Base-by-base conservation (phyloP, 1,140 invertebrate genomes). In the Musca vetustissima region DNA sequence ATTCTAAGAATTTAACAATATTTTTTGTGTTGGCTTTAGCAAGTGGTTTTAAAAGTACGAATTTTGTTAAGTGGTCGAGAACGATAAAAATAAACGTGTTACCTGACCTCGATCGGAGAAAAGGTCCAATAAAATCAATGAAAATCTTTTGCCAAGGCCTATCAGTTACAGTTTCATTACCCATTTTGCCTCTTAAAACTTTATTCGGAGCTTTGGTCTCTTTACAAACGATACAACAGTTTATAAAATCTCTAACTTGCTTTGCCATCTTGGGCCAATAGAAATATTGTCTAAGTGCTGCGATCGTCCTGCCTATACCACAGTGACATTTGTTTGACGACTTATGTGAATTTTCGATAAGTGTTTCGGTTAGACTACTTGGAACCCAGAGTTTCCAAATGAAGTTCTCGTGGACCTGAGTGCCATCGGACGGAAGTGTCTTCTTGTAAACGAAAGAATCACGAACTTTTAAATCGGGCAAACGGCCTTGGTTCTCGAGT, bases 81-180 rank as follows among this genome's bases (percentile, higher is more conserved):
- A 52, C 49, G 1, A 52, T 52, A 19, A 52, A 19, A 2, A 52
- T 52, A 52, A 21, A 52, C 2, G 17, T 19, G 21, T 52, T 52
- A 19, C 49, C 49, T 19, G n/a, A 2, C 21, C 21, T n/a, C 1
- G 13, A 19, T 52, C 49, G n/a, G 1, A n/a, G 49, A 11, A 19
- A 52, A 9, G 49, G 49, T 1, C 49, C 9, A 1, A 71, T 19
- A 64, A 52, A 52, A 36, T 72, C 69, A 9, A 72, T 49, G 25
- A 48, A 71, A 4, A 73, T n/a, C 15, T 59, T 53, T 52, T 73
- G 73, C 22, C 71, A 70, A n/a, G 66, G 61, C 9, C 73, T 22
- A 7, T 66, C 6, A 0, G 68, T 55, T 32, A 49, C 22, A 2
- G 21, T 14, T 14, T 66, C 21, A 48, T 24, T 32, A 4, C 57